Evolutionary conservation across 1,140 invertebrate species (phyloP).

Genomic region (Philopotamus ludificatus): DNA sequence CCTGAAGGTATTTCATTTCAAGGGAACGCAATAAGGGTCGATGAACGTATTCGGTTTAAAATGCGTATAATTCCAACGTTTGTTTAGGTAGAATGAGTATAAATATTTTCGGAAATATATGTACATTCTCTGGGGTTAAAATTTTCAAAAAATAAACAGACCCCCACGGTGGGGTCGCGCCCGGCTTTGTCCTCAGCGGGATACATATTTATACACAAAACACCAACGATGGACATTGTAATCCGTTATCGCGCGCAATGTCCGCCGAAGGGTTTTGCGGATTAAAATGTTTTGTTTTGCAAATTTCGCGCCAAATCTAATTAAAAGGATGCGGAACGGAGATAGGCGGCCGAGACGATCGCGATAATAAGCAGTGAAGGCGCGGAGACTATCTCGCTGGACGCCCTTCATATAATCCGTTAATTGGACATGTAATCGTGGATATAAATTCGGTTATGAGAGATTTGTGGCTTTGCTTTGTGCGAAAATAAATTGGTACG

Average conservation of each 20-base stretch:
- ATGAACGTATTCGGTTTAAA: too few species aligned
- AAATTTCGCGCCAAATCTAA: constrained; percentile 38
- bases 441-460: constrained; percentile 24
- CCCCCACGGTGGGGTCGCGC: too few species aligned
- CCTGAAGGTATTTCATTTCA: too few species aligned
- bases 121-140: too few species aligned
- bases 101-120: too few species aligned
- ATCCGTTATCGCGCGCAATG: constrained; percentile 29
- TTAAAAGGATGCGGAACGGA: constrained; percentile 38
- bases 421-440: constrained; percentile 21
- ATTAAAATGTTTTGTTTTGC: constrained; percentile 39
- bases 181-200: too few species aligned
- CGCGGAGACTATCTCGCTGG: background rate
- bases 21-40: too few species aligned
- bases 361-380: constrained; percentile 24
- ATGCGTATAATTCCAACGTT: too few species aligned
- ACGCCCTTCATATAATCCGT: constrained; percentile 23
- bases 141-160: too few species aligned
- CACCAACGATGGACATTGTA: constrained; percentile 16
- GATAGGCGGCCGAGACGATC: constrained; percentile 30
- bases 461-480: constrained; percentile 23
- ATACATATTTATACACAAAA: background rate
- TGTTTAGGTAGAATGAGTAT: too few species aligned
- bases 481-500: constrained; percentile 18
- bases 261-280: constrained; percentile 29